These are phyloP conservation scores for Venusia cambrica DNA, from an alignment of 2,888 invertebrate genomes.

Conservation along the genomic window DNA sequence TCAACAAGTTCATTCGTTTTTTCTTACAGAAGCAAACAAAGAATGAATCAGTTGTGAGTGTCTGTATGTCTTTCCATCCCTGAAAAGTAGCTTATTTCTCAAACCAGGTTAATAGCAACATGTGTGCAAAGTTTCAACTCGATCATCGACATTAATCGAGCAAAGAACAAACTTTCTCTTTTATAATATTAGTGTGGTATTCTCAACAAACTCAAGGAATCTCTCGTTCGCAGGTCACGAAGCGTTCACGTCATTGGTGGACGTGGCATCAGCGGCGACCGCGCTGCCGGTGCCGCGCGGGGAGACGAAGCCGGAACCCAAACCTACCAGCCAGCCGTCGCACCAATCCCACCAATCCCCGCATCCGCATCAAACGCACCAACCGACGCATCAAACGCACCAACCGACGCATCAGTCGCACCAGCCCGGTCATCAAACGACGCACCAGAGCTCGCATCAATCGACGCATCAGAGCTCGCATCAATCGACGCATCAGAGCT, in stretches of 20 bases:
- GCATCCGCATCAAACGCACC: slow-evolving; percentile 36
- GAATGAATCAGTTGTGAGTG: too few species aligned
- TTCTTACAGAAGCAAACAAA: too few species aligned
- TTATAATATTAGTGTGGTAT: too few species aligned
- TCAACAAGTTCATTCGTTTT: too few species aligned
- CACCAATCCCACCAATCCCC: too few species aligned
- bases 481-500: neutral
- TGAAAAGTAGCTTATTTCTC: too few species aligned
- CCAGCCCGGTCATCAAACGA: slow-evolving; percentile 52
- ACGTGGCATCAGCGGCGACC: slow-evolving; percentile 95
- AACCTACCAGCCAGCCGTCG: slow-evolving; percentile 43
- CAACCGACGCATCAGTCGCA: slow-evolving; percentile 55
- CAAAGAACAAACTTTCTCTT: too few species aligned
- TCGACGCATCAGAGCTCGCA: slow-evolving; percentile 3
- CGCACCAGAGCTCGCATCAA: slow-evolving; percentile 32
- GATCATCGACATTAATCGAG: too few species aligned
- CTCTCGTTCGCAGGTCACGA: slow-evolving; percentile 88
- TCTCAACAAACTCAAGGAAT: too few species aligned
- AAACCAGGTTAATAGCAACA: too few species aligned
- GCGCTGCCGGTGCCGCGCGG: slow-evolving; percentile 90
- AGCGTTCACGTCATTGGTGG: slow-evolving; percentile 92
- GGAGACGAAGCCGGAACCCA: slow-evolving; percentile 53
- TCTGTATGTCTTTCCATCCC: too few species aligned
- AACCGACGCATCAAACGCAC: slow-evolving; percentile 29
- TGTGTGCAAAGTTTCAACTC: too few species aligned